Evolutionary conservation across 1,140 invertebrate species (phyloP), one percentile per base, ranked within the genome.

Genomic region (Spodoptera frugiperda): DNA sequence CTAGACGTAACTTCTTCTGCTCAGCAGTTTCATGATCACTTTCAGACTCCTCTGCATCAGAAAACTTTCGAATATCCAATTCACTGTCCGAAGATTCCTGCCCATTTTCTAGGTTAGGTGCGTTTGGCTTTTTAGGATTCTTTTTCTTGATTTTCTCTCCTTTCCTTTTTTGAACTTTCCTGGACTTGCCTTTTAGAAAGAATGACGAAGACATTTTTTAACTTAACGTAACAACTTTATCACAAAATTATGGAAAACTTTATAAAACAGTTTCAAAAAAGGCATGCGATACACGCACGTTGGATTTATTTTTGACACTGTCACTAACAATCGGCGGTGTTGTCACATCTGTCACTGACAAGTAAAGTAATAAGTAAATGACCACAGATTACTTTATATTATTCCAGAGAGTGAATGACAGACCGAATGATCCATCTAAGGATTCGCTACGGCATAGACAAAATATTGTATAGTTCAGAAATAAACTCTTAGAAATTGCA

Each of bases 1-100:
- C 98, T 76, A 99, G 93, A 46, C 97, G 95, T 46, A 99, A 82
- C 84, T 97, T 97, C 87, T 99, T 99, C 85, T 99, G 97, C 89
- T 99, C 97, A 0, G 97, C 96, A 8, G 98, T 99, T 89, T 97
- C 96, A 76, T 96, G 95, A 76, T 97, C 96, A 80, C 97, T 96
- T 73, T 96, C 96, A 8, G 95, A 95, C 59, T 95, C 95, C 51
- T 95, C 95, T 2, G 94, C 92, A 48, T 95, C 95, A 30, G 94
- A 94, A 74, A 94, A 91, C 73, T 95, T 92, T 19, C 94, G 91
- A 39, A 94, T 77, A 82, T 94, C 93, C 74, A 94, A 86, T 78
- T 95, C 92, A 78, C 89, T 92, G 49, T 93, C 91, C 0, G 94
- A 94, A 53, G 92, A 93, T 84, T 94, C 94, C 19, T 95, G 87